phyloP scores from a whole-genome alignment of 2,888 invertebrate species.

The Spisula solida region DNA sequence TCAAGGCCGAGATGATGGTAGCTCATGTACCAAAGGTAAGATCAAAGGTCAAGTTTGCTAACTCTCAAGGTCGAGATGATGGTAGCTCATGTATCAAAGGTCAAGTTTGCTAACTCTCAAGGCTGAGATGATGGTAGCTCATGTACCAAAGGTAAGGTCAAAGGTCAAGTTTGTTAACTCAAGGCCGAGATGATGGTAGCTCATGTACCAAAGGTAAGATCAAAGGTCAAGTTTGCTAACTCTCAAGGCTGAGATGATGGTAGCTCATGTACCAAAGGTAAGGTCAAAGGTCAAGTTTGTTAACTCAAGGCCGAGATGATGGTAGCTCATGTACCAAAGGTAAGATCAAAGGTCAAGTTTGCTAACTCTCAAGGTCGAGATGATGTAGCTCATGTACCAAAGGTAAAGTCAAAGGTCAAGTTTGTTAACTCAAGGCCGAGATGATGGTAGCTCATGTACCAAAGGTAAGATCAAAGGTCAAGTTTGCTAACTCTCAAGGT shows the following conservation, averaged over 20 bases:
- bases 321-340: slow-evolving; percentile 94
- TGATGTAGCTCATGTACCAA: slow-evolving; percentile 93
- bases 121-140: slow-evolving; percentile 95
- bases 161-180: slow-evolving; percentile 85
- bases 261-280: slow-evolving; percentile 93
- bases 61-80: slow-evolving; percentile 94
- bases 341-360: slow-evolving; percentile 88
- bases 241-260: slow-evolving; percentile 94
- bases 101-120: slow-evolving; percentile 92
- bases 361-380: slow-evolving; percentile 94
- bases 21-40: slow-evolving; percentile 93
- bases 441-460: slow-evolving; percentile 94
- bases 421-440: slow-evolving; percentile 90
- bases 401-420: slow-evolving; percentile 88
- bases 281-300: background rate
- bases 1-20: slow-evolving; percentile 94
- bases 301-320: slow-evolving; percentile 92
- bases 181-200: slow-evolving; percentile 94
- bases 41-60: slow-evolving; percentile 90
- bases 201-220: slow-evolving; percentile 92
- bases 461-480: slow-evolving; percentile 89
- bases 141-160: slow-evolving; percentile 91
- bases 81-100: slow-evolving; percentile 94
- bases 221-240: slow-evolving; percentile 91
- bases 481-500: slow-evolving; percentile 93